phyloP scores from a whole-genome alignment of 1,140 invertebrate genomes.

The Drosophila repleta region DNA sequence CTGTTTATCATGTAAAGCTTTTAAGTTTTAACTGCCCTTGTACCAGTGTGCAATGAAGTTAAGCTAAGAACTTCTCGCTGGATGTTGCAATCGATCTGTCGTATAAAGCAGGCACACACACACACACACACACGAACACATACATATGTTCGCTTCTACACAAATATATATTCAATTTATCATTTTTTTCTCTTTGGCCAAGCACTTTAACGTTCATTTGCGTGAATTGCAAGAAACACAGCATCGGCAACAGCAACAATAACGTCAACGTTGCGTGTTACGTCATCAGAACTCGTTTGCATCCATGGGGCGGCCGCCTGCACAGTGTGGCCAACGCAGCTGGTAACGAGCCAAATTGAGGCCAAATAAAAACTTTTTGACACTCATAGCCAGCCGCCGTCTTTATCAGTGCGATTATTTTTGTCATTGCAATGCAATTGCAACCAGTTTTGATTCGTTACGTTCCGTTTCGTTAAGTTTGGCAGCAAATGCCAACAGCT shows the following conservation, averaged over 20 bases:
- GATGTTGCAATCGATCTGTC: conserved; percentile 60
- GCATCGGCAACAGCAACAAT: conserved; percentile 19
- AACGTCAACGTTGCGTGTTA: conserved; percentile 52
- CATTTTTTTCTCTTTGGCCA: conserved; percentile 51
- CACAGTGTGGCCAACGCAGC: conserved; percentile 49
- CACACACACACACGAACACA: conserved; percentile 9
- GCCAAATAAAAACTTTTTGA: conserved; percentile 55
- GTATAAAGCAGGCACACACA: not conserved
- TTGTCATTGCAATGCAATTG: conserved; percentile 55
- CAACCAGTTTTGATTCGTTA: conserved; percentile 32
- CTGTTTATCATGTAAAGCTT: not conserved
- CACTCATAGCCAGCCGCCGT: conserved; percentile 50
- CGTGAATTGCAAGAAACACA: conserved; percentile 59
- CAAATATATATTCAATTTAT: conserved; percentile 49
- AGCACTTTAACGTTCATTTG: conserved; percentile 46
- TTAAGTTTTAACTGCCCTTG: not conserved
- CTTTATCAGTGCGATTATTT: conserved; percentile 73
- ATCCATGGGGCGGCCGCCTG: conserved; percentile 41
- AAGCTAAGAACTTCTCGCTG: conserved; percentile 62
- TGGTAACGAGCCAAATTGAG: conserved; percentile 43
- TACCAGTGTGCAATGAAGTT: conserved; percentile 32
- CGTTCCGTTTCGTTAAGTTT: no score
- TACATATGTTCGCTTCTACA: not conserved
- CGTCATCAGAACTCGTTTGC: conserved; percentile 79
- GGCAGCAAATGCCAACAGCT: conserved; percentile 14